A percentile compares a stretch with the other conserved stretches of the same genome.
Conservation (phyloP, 2,113 vertebrate species). For the Sturnus vulgaris region DNA sequence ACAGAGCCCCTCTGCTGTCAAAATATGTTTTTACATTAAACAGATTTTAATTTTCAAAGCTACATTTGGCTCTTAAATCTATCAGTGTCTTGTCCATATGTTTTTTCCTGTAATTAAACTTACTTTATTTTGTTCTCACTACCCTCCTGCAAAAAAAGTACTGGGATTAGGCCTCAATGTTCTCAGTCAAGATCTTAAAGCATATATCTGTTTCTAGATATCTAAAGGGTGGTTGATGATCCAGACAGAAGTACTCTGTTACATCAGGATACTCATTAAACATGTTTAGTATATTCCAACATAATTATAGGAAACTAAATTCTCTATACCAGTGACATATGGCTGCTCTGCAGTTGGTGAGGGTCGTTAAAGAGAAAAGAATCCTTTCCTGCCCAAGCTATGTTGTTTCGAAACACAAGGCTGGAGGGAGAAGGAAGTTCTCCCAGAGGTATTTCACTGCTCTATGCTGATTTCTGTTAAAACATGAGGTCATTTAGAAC, state of each 20-base stretch:
- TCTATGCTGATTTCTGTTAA: neutral
- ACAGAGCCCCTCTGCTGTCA: neutral
- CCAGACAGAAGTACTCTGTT: neutral
- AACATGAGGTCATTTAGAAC: neutral
- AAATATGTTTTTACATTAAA: neutral
- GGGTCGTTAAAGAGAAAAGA: neutral
- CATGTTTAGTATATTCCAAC: neutral
- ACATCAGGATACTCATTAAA: neutral
- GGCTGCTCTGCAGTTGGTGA: constrained; percentile 16
- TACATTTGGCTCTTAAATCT: neutral
- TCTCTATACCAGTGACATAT: neutral
- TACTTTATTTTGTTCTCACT: neutral
- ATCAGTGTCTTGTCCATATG: neutral
- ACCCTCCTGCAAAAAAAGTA: neutral
- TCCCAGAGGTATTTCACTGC: neutral
- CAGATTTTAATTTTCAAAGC: neutral
- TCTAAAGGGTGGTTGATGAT: neutral
- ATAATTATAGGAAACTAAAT: neutral
- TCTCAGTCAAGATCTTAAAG: neutral
- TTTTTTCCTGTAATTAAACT: neutral
- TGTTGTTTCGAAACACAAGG: neutral
- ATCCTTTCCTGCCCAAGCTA: neutral
- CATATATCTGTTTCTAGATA: neutral
- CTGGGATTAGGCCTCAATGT: neutral
- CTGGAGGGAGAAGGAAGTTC: neutral